Evolutionary conservation across 2,113 vertebrate genomes (phyloP).

Genomic region (Vanacampus margaritifer): DNA sequence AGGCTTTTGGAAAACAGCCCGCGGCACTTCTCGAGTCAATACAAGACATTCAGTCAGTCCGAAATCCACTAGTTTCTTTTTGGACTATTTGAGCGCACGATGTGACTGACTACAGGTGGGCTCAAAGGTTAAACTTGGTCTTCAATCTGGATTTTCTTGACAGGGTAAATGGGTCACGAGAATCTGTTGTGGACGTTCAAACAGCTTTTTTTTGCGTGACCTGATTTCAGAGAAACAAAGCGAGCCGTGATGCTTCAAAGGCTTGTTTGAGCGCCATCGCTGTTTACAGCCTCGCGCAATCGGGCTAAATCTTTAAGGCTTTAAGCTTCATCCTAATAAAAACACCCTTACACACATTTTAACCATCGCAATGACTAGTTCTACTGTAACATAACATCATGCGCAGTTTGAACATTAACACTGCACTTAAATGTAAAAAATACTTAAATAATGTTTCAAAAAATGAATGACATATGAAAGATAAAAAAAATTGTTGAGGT

Average conservation of each 20-base stretch:
- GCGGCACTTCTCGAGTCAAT: slow-evolving; percentile 11
- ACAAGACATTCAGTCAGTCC: slow-evolving; percentile 13
- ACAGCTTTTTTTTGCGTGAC: slow-evolving; percentile 22
- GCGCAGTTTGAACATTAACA: too few relatives aligned
- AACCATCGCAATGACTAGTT: too few relatives aligned
- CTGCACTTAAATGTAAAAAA: too few relatives aligned
- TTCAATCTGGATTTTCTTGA: slow-evolving; percentile 22
- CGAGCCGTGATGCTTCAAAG: slow-evolving; percentile 41
- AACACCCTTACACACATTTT: too few relatives aligned
- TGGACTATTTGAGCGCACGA: slow-evolving; percentile 4
- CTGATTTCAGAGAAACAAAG: slow-evolving; percentile 20
- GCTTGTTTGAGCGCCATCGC: slow-evolving; percentile 20
- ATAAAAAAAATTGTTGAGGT: too few relatives aligned
- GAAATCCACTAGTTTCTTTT: slow-evolving; percentile 3
- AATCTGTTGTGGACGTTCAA: slow-evolving; percentile 27
- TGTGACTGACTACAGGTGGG: slow-evolving; percentile 7
- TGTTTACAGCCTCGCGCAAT: slow-evolving; percentile 28
- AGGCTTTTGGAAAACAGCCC: slow-evolving; percentile 24
- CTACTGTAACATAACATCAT: too few relatives aligned
- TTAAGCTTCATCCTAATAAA: too few relatives aligned
- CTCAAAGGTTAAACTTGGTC: slow-evolving; percentile 19
- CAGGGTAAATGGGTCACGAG: slow-evolving; percentile 16
- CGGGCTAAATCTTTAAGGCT: too few relatives aligned
- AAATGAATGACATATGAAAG: too few relatives aligned
- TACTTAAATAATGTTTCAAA: too few relatives aligned